These are phyloP conservation scores for Ashinkailepas kermadecensis DNA, from an alignment of 2,888 invertebrate species.

Conservation along the genomic window DNA sequence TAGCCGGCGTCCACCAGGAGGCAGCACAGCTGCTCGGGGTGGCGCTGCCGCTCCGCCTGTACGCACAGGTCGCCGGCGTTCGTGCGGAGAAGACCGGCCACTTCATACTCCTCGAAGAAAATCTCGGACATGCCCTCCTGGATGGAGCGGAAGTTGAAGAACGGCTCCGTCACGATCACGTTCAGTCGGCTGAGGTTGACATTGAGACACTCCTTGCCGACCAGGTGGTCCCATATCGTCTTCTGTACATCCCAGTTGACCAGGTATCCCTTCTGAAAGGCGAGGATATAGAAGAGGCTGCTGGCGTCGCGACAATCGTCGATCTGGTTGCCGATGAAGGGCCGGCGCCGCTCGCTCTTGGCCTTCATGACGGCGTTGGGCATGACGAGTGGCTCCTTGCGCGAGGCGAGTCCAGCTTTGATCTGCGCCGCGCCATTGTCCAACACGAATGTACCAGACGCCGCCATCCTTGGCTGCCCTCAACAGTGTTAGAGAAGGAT, in stretches of 20 bases:
- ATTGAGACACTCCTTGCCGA: constrained; percentile 73
- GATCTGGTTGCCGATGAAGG: constrained; percentile 89
- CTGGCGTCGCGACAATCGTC: constrained; percentile 95
- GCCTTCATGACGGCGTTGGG: constrained; percentile 98
- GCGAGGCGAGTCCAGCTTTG: constrained; percentile 72
- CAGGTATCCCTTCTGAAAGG: constrained; percentile 89
- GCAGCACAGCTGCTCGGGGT: constrained; percentile 53
- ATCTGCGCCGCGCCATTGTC: constrained; percentile 84
- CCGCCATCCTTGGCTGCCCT: constrained; percentile 24
- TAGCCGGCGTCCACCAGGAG: constrained; percentile 90
- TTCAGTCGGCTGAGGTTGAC: constrained; percentile 69
- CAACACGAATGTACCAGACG: constrained; percentile 52
- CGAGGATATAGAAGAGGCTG: constrained; percentile 83
- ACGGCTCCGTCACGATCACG: constrained; percentile 84
- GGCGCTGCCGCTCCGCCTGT: constrained; percentile 32
- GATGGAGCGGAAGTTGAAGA: constrained; percentile 83
- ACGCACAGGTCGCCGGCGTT: constrained; percentile 44
- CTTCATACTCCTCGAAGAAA: constrained; percentile 95
- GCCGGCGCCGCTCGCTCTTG: constrained; percentile 85
- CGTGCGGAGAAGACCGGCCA: constrained; percentile 67
- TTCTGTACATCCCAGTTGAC: constrained; percentile 95
- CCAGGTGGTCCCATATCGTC: constrained; percentile 91
- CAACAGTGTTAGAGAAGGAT: no score
- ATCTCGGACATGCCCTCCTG: constrained; percentile 93
- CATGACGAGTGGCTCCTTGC: constrained; percentile 60